Evolutionary conservation across 2,888 invertebrate genomes (phyloP), one percentile per base, ranked within the genome.

Genomic region (Drosophila conformis): DNA sequence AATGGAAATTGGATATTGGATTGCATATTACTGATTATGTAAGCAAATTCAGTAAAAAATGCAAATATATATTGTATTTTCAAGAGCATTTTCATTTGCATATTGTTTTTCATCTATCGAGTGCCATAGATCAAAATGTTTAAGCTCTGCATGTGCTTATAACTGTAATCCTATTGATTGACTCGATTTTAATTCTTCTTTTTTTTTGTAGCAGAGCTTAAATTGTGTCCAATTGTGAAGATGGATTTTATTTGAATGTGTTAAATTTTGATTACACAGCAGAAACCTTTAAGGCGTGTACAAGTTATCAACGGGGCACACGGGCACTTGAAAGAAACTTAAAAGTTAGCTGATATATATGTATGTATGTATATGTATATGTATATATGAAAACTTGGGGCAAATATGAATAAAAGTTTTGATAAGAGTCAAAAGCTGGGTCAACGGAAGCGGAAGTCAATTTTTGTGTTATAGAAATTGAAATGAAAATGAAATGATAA

Each of bases 381-480:
- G 53, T 36, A 27, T 27, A 58, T 36, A 27, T 38, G 15, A 33
- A 35, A 67, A 67, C 33, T 64, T 51, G 35, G 25, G 53, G 54
- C 18, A 61, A 62, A 61, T 63, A 54, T 66, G 59, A 64, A 62
- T 68, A 60, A 74, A 79, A 66, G 62, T 75, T 78, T 62, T 67
- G 59, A 70, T 69, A 61, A 73, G 58, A 67, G 58, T 80, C 72
- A 81, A 73, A 60, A 73, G 84, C 78, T 62, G 72, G 59, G 81
- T 58, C 67, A 88, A 51, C 79, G 89, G 76, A 89, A 89, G 57
- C 78, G 84, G 89, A 84, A 83, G 89, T 81, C 76, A 74, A 80
- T 80, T 76, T 71, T 68, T 65, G 69, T 71, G 68, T 69, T 86
- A 69, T 80, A 80, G 73, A 82, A 87, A 87, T 84, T 80, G 84